phyloP scores from a whole-genome alignment of 2,797 vertebrate species.

The Ptychadena robeensis region DNA sequence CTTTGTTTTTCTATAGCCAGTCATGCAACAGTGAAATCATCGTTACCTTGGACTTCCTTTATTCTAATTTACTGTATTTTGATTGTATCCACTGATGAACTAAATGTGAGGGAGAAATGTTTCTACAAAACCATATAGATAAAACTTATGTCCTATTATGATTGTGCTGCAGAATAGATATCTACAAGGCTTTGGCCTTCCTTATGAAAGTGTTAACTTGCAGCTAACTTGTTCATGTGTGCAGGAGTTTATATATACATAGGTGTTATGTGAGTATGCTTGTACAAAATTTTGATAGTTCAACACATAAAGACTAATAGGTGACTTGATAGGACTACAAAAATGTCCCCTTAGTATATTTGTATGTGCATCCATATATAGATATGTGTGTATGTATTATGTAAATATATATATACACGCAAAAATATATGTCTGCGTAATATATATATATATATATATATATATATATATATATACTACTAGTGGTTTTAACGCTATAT shows the following conservation, averaged over 20 bases:
- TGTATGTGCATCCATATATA: too few relatives aligned
- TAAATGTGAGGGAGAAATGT: background rate
- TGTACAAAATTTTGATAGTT: too few relatives aligned
- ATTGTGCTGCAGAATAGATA: conserved; percentile 42
- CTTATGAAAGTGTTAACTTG: background rate
- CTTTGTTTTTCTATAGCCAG: background rate
- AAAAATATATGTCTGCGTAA: too few relatives aligned
- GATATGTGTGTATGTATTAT: too few relatives aligned
- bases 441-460: too few relatives aligned
- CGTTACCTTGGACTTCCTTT: background rate
- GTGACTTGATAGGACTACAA: too few relatives aligned
- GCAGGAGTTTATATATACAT: background rate
- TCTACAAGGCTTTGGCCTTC: conserved; percentile 57
- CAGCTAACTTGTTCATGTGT: background rate
- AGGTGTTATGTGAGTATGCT: background rate
- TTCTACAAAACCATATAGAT: background rate
- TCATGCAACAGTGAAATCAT: background rate
- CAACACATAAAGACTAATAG: too few relatives aligned
- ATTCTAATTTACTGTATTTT: background rate
- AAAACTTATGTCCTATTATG: background rate
- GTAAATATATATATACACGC: too few relatives aligned
- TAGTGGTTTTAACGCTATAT: background rate
- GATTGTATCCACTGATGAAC: background rate
- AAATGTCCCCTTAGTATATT: too few relatives aligned
- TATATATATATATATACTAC: too few relatives aligned